Evolutionary conservation across 2,797 vertebrate species (phyloP), one percentile per base, ranked within the genome.

Genomic region (Vireo griseus): DNA sequence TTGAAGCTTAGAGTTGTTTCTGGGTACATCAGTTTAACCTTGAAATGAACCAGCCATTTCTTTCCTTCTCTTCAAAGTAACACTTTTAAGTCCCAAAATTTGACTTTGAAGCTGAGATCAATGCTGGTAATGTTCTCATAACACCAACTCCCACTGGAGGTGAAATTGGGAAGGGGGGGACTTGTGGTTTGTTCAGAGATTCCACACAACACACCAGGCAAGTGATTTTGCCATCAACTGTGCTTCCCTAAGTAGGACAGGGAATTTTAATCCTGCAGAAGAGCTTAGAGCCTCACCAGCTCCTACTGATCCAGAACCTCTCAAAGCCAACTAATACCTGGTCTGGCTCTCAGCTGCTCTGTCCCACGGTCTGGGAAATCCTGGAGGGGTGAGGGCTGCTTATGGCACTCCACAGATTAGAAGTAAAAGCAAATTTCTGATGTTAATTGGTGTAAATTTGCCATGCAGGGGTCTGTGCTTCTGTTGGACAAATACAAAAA

Each of bases 31-130:
- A 74, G 80, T 84, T 94, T 97, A 86, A 95, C 86, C 94, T 97
- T 96, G 92, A 92, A 82, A 71, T 81, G 74, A 85, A 66, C 95
- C 69, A 82, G 63, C 31, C 55, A 54, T 66, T 89, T 62, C 31
- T 69, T 86, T 54, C 81, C 61, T 78, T 90, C 54, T 66, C 72
- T 76, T 80, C 75, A 81, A 91, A 92, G 72, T 68, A 83, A 87
- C 88, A 68, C 47, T 89, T 93, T 75, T 22, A 95, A 89, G 78
- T 86, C 79, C 59, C 3, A 3, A 69, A 87, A 91, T 92, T 79
- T 92, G 95, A 94, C 95, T 92, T 95, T 96, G 96, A 97, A 95
- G 84, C 86, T 75, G 79, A 95, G 93, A 97, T 97, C 96, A 95
- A 93, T 91, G 92, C 90, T 88, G 86, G 91, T 95, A 87, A 96